Percentiles rank a stretch among this genome's conserved stretches.
phyloP scores from a whole-genome alignment of 2,888 invertebrate genomes.

The Galeruca laticollis region DNA sequence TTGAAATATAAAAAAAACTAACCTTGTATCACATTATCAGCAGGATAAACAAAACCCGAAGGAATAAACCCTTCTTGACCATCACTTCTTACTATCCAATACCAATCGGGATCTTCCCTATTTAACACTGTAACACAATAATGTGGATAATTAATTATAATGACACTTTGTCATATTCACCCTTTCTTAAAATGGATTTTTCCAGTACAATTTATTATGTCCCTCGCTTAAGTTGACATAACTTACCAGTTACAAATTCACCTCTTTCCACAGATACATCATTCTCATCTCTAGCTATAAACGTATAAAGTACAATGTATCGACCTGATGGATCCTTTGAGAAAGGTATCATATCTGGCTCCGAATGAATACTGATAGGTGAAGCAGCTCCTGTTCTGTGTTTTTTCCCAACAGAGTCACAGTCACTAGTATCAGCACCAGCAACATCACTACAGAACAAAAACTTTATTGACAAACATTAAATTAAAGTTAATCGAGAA shows the following conservation, averaged over 20 bases:
- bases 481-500: not conserved
- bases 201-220: no score
- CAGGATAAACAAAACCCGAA: constrained; percentile 93
- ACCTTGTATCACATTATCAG: constrained; percentile 81
- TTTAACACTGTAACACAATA: constrained; percentile 77
- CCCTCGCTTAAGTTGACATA: not conserved
- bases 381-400: constrained; percentile 66
- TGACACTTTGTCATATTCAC: no score
- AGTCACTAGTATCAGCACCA: constrained; percentile 71
- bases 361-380: constrained; percentile 68
- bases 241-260: constrained; percentile 87
- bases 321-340: constrained; percentile 88
- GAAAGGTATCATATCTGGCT: constrained; percentile 77
- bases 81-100: constrained; percentile 93
- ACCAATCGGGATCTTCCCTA: constrained; percentile 96
- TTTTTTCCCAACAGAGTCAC: constrained; percentile 72
- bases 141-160: not conserved
- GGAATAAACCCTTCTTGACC: constrained; percentile 97
- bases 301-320: constrained; percentile 93
- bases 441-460: constrained; percentile 57
- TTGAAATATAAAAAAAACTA: constrained; percentile 36
- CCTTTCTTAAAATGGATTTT: no score
- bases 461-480: constrained; percentile 3
- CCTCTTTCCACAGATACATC: constrained; percentile 94
- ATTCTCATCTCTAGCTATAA: constrained; percentile 92